A percentile compares a stretch with the other conserved stretches of the same genome.
Evolutionary conservation across 2,888 invertebrate genomes (phyloP).

Genomic region (Tryphoninae sp.): DNA sequence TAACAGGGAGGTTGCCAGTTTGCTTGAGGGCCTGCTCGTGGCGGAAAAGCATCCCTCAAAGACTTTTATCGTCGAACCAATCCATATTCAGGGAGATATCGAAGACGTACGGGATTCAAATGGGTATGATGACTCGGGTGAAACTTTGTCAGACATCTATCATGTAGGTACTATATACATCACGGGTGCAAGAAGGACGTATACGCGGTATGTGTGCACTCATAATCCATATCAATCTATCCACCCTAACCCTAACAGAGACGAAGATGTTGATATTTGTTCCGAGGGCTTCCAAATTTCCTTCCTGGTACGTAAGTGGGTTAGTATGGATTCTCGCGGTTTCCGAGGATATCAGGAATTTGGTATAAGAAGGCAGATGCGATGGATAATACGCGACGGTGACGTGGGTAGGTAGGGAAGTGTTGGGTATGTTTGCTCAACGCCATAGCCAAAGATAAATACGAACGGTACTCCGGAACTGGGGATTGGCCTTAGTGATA

Average conservation of each 20-base stretch:
- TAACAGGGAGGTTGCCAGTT: slow-evolving; percentile 10
- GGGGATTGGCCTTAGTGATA: slow-evolving; percentile 63
- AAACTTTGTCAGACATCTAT: neutral
- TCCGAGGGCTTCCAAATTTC: slow-evolving; percentile 52
- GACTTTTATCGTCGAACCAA: slow-evolving; percentile 1
- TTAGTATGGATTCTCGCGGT: slow-evolving; percentile 63
- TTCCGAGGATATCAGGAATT: slow-evolving; percentile 11
- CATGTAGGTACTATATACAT: neutral
- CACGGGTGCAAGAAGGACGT: slow-evolving; percentile 1
- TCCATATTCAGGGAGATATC: slow-evolving; percentile 4
- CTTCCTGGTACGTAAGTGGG: slow-evolving; percentile 55
- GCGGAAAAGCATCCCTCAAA: neutral
- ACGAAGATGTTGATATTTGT: slow-evolving; percentile 66
- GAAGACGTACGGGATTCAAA: neutral
- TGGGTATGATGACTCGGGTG: slow-evolving; percentile 7
- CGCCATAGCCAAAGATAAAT: slow-evolving; percentile 64
- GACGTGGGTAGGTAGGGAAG: slow-evolving; percentile 18
- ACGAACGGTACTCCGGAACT: slow-evolving; percentile 69
- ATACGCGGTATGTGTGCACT: slow-evolving; percentile 45
- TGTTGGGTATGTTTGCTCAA: slow-evolving; percentile 46
- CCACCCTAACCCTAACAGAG: slow-evolving; percentile 31
- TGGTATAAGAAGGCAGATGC: slow-evolving; percentile 1
- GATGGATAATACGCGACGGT: neutral
- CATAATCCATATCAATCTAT: slow-evolving; percentile 56
- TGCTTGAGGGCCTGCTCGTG: neutral